Conservation (phyloP, 2,888 invertebrate species). For the Trissonchulus sp. region DNA sequence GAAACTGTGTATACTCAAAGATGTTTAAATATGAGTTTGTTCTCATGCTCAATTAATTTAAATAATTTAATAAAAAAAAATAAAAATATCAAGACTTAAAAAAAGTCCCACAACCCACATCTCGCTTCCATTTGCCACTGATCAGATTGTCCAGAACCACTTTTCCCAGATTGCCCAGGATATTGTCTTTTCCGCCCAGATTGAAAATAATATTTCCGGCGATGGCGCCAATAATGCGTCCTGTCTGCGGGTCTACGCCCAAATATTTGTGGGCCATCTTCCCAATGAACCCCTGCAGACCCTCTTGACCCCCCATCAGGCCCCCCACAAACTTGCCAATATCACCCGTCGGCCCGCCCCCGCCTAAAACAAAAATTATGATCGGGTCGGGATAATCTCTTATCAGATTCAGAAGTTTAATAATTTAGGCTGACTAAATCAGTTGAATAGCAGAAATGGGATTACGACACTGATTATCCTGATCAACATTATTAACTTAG, state of each 20-base stretch:
- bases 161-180: slow-evolving; percentile 46
- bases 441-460: not conserved
- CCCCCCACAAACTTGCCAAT: slow-evolving; percentile 29
- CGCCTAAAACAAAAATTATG: slow-evolving; percentile 24
- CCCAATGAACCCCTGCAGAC: slow-evolving; percentile 8
- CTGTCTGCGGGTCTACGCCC: slow-evolving; percentile 38
- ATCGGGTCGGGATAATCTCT: too few species aligned
- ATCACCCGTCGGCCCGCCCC: slow-evolving; percentile 27
- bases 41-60: too few species aligned
- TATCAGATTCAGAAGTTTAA: not conserved
- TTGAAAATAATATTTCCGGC: slow-evolving; percentile 48
- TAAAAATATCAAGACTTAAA: too few species aligned
- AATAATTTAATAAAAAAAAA: too few species aligned
- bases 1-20: too few species aligned
- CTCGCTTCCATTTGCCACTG: slow-evolving; percentile 47
- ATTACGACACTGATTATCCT: too few species aligned
- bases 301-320: not conserved
- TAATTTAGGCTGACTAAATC: not conserved
- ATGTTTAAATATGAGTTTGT: too few species aligned
- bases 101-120: too few species aligned
- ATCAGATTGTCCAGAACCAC: slow-evolving; percentile 48
- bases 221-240: slow-evolving; percentile 45
- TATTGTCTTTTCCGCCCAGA: slow-evolving; percentile 47
- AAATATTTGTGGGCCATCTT: slow-evolving; percentile 24
- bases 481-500: too few species aligned